Percentiles rank a stretch among this genome's conserved stretches.
These are phyloP conservation scores for Platichthys stellatus DNA, from an alignment of 2,113 vertebrate species.

Conservation along the genomic window DNA sequence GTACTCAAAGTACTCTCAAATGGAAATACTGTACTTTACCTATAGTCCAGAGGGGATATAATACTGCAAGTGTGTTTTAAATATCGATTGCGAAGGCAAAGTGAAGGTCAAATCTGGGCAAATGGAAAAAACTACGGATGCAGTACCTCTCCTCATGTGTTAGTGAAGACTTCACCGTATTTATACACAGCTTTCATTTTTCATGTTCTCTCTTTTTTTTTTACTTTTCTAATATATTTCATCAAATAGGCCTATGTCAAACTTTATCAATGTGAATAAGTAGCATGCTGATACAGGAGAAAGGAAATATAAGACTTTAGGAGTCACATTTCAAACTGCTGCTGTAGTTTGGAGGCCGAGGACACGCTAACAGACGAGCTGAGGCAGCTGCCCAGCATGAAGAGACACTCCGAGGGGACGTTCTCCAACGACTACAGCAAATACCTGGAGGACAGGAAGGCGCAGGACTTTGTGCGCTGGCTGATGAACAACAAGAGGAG, in stretches of 20 bases:
- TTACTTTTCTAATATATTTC: too few species aligned
- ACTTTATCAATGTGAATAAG: background rate
- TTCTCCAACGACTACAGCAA: constrained; percentile 99
- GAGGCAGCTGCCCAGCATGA: constrained; percentile 83
- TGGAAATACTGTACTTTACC: too few species aligned
- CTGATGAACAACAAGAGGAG: constrained; percentile 95
- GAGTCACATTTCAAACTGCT: background rate
- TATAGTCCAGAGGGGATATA: background rate
- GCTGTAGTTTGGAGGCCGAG: constrained; percentile 81
- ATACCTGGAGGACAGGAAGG: constrained; percentile 92
- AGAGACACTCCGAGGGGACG: constrained; percentile 96
- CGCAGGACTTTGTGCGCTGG: constrained; percentile 95
- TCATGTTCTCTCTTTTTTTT: too few species aligned
- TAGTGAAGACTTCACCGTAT: too few species aligned
- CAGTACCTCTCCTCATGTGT: too few species aligned
- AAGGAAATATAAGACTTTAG: background rate
- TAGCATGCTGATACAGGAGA: background rate
- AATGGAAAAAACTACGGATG: too few species aligned
- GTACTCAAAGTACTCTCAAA: background rate
- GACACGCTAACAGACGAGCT: constrained; percentile 76
- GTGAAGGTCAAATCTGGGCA: too few species aligned
- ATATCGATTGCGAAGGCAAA: too few species aligned
- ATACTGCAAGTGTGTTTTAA: too few species aligned
- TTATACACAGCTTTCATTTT: too few species aligned
- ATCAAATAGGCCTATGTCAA: too few species aligned